Percentiles rank a stretch among this genome's conserved stretches.
These are phyloP conservation scores for Syrista parreyssii DNA, from an alignment of 2,888 invertebrate genomes.

Conservation along the genomic window DNA sequence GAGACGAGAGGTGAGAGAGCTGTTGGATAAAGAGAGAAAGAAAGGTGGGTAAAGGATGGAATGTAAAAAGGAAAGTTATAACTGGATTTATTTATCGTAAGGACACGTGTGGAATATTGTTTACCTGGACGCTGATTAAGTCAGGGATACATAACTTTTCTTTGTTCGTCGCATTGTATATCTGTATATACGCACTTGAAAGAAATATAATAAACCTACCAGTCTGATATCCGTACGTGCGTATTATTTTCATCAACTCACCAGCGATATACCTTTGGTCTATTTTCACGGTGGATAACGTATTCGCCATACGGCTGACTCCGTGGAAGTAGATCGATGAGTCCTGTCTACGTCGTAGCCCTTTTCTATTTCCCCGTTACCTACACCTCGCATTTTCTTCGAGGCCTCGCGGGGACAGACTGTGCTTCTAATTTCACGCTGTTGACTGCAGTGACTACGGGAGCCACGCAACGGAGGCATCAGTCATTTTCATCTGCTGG, in stretches of 20 bases:
- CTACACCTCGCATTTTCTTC: constrained; percentile 20
- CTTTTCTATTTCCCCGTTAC: constrained; percentile 26
- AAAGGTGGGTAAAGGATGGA: background rate
- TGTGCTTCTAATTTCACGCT: constrained; percentile 47
- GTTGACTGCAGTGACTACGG: constrained; percentile 41
- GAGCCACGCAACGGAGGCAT: constrained; percentile 36
- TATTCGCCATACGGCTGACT: background rate
- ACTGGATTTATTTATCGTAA: constrained; percentile 29
- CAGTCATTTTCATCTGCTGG: constrained; percentile 36
- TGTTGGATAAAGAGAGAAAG: background rate
- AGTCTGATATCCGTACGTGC: background rate
- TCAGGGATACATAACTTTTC: background rate
- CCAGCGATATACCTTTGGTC: background rate
- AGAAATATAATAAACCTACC: no score
- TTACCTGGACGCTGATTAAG: constrained; percentile 5
- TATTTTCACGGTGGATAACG: background rate
- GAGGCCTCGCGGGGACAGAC: constrained; percentile 35
- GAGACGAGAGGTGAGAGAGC: constrained; percentile 17
- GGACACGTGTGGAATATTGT: constrained; percentile 19
- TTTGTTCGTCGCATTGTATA: background rate
- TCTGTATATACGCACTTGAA: background rate
- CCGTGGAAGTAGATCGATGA: constrained; percentile 34
- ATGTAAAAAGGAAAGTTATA: constrained; percentile 25
- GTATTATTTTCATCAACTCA: background rate
- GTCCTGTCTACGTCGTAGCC: constrained; percentile 14